Percentiles rank a stretch among this genome's conserved stretches.
These are phyloP conservation scores for Mixornis gularis DNA, from an alignment of 2,113 vertebrate species.

Conservation along the genomic window DNA sequence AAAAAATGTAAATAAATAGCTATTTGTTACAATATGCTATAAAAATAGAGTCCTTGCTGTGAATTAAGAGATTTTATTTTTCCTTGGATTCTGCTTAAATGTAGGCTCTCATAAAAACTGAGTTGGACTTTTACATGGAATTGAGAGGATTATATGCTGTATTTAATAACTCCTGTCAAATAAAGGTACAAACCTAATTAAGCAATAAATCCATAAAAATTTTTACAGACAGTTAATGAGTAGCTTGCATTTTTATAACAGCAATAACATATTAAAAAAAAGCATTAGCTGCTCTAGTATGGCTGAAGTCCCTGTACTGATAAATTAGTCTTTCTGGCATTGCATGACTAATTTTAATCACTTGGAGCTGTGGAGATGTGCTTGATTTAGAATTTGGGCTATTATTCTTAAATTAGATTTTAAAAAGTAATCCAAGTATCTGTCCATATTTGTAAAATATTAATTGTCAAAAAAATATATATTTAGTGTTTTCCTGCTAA, in stretches of 20 bases:
- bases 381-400: not conserved
- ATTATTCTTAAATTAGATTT: not conserved
- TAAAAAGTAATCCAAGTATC: not conserved
- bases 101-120: slow-evolving; percentile 12
- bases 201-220: slow-evolving; percentile 60
- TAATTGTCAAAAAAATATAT: not conserved
- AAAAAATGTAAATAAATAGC: not conserved
- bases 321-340: slow-evolving; percentile 11
- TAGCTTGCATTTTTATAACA: slow-evolving; percentile 47
- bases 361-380: not conserved
- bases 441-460: not conserved
- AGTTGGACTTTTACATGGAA: slow-evolving; percentile 5
- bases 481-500: not conserved
- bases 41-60: not conserved
- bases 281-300: not conserved
- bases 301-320: not conserved
- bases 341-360: not conserved
- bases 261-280: slow-evolving; percentile 15
- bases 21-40: not conserved
- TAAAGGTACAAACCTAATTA: slow-evolving; percentile 61
- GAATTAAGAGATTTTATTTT: slow-evolving; percentile 27
- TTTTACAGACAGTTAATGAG: slow-evolving; percentile 43
- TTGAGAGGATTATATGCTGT: not conserved
- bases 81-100: slow-evolving; percentile 36
- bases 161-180: slow-evolving; percentile 51